phyloP scores from a whole-genome alignment of 2,888 invertebrate species.

The Thysanoteuthis rhombus region DNA sequence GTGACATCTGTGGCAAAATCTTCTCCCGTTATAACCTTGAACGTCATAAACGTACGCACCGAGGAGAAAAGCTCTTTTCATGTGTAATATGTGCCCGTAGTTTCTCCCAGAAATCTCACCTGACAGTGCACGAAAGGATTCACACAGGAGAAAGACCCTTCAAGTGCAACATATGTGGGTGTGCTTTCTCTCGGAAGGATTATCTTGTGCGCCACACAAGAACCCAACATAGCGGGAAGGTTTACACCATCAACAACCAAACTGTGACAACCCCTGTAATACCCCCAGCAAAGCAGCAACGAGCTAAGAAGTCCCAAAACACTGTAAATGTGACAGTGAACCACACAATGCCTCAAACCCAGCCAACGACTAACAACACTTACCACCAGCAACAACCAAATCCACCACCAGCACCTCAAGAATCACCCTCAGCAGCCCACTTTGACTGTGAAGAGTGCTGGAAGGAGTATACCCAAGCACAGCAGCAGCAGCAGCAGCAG shows the following conservation, averaged over 20 bases:
- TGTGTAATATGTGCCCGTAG: neutral
- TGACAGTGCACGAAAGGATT: constrained; percentile 19
- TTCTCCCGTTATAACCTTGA: neutral
- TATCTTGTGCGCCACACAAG: constrained; percentile 23
- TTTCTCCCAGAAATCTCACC: constrained; percentile 21
- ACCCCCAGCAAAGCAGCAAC: neutral
- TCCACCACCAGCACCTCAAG: neutral
- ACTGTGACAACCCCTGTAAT: neutral
- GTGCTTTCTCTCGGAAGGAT: constrained; percentile 29
- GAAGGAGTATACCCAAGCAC: constrained; percentile 12
- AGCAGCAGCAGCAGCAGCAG: neutral
- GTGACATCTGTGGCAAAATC: neutral
- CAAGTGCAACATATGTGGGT: constrained; percentile 18
- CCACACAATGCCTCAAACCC: neutral
- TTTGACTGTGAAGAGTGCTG: constrained; percentile 18
- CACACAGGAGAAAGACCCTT: constrained; percentile 19
- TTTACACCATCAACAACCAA: constrained; percentile 27
- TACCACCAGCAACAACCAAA: neutral
- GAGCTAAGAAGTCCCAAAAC: neutral
- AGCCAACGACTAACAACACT: neutral
- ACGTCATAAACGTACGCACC: constrained; percentile 13
- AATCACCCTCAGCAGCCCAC: neutral
- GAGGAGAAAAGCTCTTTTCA: constrained; percentile 14
- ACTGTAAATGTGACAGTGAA: neutral
- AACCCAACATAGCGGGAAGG: constrained; percentile 19